Percentiles rank a stretch among this genome's conserved stretches.
Conservation (phyloP, 2,888 invertebrate species). For the Dryomyza anilis region DNA sequence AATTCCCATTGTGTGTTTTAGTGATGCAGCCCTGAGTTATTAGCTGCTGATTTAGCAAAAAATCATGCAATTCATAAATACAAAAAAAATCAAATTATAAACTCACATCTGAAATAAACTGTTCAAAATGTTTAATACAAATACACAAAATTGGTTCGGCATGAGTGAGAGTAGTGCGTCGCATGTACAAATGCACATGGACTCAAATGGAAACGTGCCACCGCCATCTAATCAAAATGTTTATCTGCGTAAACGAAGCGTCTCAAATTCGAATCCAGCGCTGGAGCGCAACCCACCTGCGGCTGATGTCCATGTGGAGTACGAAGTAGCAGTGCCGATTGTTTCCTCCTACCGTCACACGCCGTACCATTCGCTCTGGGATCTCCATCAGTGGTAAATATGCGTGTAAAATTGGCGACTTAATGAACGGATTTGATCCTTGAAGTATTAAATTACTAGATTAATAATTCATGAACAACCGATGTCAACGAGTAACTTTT, state of each 20-base stretch:
- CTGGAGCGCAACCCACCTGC: constrained; percentile 51
- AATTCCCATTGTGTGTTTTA: not conserved
- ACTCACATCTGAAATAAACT: constrained; percentile 3
- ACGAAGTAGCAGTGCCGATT: constrained; percentile 60
- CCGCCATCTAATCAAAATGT: constrained; percentile 34
- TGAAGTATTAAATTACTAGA: not conserved
- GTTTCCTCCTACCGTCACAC: constrained; percentile 60
- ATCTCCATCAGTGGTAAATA: constrained; percentile 60
- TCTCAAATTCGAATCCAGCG: constrained; percentile 57
- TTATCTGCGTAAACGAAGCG: constrained; percentile 53
- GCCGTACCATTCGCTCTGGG: constrained; percentile 61
- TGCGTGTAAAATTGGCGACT: not conserved
- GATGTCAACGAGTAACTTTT: no score
- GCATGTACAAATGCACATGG: constrained; percentile 30
- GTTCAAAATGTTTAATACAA: constrained; percentile 55
- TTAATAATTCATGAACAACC: no score
- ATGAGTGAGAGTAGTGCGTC: constrained; percentile 41
- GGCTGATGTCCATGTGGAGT: constrained; percentile 58
- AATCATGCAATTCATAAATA: no score
- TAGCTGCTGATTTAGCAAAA: no score
- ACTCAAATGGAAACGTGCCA: constrained; percentile 9
- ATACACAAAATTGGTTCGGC: constrained; percentile 57
- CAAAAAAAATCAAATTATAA: not conserved
- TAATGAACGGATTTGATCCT: not conserved
- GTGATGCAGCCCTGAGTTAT: no score